Conservation (phyloP, 1,140 invertebrate species). For the Pteromalus puparum region DNA sequence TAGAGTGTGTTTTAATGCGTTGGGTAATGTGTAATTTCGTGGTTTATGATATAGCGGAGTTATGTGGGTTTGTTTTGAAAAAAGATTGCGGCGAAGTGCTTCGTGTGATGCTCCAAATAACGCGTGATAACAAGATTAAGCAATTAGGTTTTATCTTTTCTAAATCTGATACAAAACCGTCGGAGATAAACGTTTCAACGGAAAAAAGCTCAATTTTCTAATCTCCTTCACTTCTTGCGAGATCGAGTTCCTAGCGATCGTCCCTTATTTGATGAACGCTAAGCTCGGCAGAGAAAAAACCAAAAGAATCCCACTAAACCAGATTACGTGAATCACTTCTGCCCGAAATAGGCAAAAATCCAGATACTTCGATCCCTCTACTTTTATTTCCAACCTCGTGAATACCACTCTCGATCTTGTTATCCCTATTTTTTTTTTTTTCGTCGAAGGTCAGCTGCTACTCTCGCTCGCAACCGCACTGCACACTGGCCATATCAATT, state of each 20-base stretch:
- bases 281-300: neutral
- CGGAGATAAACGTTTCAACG: neutral
- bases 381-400: neutral
- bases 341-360: conserved; percentile 9
- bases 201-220: neutral
- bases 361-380: neutral
- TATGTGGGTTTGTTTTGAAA: neutral
- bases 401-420: conserved; percentile 18
- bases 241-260: neutral
- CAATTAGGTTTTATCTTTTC: neutral
- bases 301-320: conserved; percentile 3
- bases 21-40: neutral
- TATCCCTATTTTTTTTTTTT: neutral
- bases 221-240: neutral
- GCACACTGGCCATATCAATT: neutral
- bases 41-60: neutral
- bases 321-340: conserved; percentile 2
- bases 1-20: neutral
- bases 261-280: neutral
- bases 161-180: neutral
- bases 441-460: neutral
- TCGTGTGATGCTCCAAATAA: neutral
- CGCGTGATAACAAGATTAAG: neutral
- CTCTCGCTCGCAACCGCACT: neutral
- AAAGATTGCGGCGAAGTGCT: neutral